Percentiles rank a stretch among this genome's conserved stretches.
Conservation (phyloP, 1,140 invertebrate genomes). For the Papilio helenus region DNA sequence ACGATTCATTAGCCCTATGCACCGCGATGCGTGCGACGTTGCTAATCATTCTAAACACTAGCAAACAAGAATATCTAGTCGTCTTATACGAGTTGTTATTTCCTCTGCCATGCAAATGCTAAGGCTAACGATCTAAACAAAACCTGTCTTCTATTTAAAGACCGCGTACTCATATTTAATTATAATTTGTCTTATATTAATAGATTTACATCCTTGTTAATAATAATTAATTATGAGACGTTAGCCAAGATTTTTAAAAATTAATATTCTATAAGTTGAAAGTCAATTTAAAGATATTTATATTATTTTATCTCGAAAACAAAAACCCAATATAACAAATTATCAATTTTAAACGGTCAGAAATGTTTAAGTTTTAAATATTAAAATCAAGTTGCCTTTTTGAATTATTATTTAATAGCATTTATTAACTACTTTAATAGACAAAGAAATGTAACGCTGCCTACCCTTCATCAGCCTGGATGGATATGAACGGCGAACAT, state of each 20-base stretch:
- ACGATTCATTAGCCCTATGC: neutral
- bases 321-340: no score
- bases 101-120: conserved; percentile 51
- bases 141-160: conserved; percentile 64
- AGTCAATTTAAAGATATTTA: no score
- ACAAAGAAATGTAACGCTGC: neutral
- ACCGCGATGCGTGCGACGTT: conserved; percentile 36
- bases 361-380: no score
- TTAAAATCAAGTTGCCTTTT: no score
- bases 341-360: no score
- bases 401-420: neutral
- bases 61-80: conserved; percentile 72
- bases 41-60: conserved; percentile 75
- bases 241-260: neutral
- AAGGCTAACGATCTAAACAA: conserved; percentile 55
- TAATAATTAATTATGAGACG: neutral
- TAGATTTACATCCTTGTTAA: neutral
- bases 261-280: no score
- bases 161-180: neutral
- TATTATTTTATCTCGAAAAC: no score
- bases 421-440: neutral
- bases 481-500: neutral
- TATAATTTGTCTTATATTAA: neutral
- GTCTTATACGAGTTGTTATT: conserved; percentile 68
- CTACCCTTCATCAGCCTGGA: neutral